phyloP scores from a whole-genome alignment of 2,797 vertebrate species.

The Phrynocephalus vlangalii region DNA sequence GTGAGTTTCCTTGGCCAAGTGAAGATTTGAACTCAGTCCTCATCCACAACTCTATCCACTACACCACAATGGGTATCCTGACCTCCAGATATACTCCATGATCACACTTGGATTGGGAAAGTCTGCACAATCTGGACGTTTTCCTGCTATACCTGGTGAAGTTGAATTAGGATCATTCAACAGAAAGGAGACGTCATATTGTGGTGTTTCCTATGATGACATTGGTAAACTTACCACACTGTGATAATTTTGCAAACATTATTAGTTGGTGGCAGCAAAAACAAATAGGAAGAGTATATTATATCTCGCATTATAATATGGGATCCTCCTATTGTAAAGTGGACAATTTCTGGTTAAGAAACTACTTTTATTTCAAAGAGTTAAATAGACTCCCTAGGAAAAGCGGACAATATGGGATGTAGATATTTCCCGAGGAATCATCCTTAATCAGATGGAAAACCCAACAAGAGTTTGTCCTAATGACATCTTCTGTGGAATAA shows the following conservation, averaged over 20 bases:
- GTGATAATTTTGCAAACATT: not conserved
- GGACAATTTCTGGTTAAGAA: not conserved
- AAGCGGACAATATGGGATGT: not conserved
- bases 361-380: not conserved
- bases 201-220: not conserved
- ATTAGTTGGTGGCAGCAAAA: not conserved
- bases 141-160: not conserved
- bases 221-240: not conserved
- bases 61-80: too few species aligned
- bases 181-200: not conserved
- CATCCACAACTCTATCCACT: too few species aligned
- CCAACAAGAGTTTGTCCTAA: too few species aligned
- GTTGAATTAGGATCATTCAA: not conserved
- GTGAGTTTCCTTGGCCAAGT: too few species aligned
- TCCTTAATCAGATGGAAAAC: not conserved
- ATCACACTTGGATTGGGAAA: not conserved
- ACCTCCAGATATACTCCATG: not conserved
- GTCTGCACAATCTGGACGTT: not conserved
- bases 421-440: not conserved
- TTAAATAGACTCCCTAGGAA: not conserved
- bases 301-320: too few species aligned
- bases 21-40: too few species aligned
- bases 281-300: not conserved
- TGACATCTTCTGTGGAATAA: too few species aligned
- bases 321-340: not conserved